Evolutionary conservation across 2,797 vertebrate genomes (phyloP), one percentile per base, ranked within the genome.

Genomic region (Nyctalus aviator): DNA sequence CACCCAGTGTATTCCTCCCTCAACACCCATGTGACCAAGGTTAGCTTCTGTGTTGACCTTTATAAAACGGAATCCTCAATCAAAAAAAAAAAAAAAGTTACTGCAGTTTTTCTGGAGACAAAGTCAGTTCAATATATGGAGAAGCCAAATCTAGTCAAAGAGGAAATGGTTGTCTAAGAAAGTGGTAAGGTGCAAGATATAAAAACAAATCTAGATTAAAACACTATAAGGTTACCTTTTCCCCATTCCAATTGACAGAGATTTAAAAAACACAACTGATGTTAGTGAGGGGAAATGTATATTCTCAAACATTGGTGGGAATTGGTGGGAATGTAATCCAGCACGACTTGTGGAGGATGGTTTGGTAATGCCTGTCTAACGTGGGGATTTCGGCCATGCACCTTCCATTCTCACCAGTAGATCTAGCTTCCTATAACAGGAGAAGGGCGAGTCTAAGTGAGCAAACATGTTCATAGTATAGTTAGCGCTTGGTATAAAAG

Each of bases 21-120:
- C 15, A 68, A 57, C 46, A 72, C 75, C 57, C 46, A 5, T 69
- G 46, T 89, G 91, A 87, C 44, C 41, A 37, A 88, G 78, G 94
- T 84, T 48, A 75, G 87, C 48, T 50, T 90, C n/a, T 48, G 9
- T 91, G 62, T 48, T 83, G 78, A 91, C 73, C 81, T 93, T 87
- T 83, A 64, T 81, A 41, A 88, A 88, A 78, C 21, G 77, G 57
- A 88, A 18, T 10, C 32, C 23, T 73, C 23, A 46, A 53, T 93
- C 87, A 90, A 78, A n/a, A n/a, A n/a, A n/a, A n/a, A n/a, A n/a
- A n/a, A n/a, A n/a, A n/a, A n/a, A n/a, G n/a, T 57, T 57, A 23
- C 59, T 32, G 64, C 50, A 53, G 20, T 53, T 53, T 84, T 84
- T 37, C 82, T 84, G 32, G 37, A 75, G 53, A 46, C 9, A 57